Conservation (phyloP, 1,140 invertebrate species). For the Andrena cerasifolii region DNA sequence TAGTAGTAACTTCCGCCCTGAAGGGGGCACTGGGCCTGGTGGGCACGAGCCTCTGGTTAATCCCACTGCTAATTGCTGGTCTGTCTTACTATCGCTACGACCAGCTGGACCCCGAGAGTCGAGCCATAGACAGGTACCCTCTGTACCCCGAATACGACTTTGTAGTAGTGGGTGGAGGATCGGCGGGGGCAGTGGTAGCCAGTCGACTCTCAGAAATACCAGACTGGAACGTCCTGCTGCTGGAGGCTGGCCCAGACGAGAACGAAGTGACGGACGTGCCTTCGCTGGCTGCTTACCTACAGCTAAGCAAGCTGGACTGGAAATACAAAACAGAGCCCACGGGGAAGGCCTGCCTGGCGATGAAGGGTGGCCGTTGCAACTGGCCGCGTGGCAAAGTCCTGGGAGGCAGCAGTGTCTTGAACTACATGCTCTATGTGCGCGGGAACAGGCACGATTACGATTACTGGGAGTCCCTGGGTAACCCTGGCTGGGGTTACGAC, state of each 20-base stretch:
- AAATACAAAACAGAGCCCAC: slow-evolving; percentile 95
- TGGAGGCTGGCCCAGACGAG: slow-evolving; percentile 96
- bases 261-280: slow-evolving; percentile 95
- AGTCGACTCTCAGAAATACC: slow-evolving; percentile 92
- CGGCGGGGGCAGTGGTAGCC: slow-evolving; percentile 95
- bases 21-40: slow-evolving; percentile 88
- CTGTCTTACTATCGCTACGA: slow-evolving; percentile 92
- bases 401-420: slow-evolving; percentile 95
- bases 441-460: slow-evolving; percentile 94
- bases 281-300: slow-evolving; percentile 92
- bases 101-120: slow-evolving; percentile 90
- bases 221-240: slow-evolving; percentile 91
- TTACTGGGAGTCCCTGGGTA: slow-evolving; percentile 93
- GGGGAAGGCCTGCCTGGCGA: slow-evolving; percentile 89
- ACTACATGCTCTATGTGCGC: slow-evolving; percentile 97
- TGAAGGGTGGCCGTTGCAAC: slow-evolving; percentile 89
- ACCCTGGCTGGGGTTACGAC: slow-evolving; percentile 95
- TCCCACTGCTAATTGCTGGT: slow-evolving; percentile 91
- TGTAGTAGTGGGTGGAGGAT: slow-evolving; percentile 94
- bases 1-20: slow-evolving; percentile 88
- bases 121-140: slow-evolving; percentile 84
- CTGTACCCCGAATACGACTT: slow-evolving; percentile 90
- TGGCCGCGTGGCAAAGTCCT: slow-evolving; percentile 93
- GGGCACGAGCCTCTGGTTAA: slow-evolving; percentile 90
- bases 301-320: slow-evolving; percentile 95